Conservation (phyloP, 2,113 vertebrate species). For the Phalacrocorax pelagicus region DNA sequence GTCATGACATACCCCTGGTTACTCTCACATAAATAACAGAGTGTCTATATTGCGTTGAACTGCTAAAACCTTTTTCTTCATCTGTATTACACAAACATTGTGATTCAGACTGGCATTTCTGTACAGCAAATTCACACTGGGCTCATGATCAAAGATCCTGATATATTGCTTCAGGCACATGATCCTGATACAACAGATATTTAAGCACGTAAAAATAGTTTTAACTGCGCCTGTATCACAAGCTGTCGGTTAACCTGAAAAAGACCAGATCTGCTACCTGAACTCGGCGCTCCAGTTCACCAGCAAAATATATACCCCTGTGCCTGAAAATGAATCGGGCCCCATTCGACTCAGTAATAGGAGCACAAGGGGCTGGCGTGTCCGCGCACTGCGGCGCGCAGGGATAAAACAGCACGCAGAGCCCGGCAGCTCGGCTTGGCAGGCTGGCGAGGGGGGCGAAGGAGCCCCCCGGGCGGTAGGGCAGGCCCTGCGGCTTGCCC, state of each 20-base stretch:
- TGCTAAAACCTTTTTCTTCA: neutral
- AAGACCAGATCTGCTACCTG: neutral
- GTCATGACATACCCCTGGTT: neutral
- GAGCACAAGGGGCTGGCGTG: neutral
- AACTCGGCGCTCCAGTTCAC: neutral
- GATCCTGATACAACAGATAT: neutral
- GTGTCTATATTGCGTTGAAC: neutral
- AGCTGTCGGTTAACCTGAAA: neutral
- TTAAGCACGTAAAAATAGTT: neutral
- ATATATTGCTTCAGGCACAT: neutral
- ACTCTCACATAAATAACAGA: neutral
- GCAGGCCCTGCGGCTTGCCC: fast-evolving
- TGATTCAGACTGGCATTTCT: neutral
- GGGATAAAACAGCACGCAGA: neutral
- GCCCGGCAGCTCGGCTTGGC: neutral
- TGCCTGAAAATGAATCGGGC: neutral
- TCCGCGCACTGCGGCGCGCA: fast-evolving
- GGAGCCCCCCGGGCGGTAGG: fast-evolving
- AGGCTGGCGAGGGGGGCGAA: fast-evolving
- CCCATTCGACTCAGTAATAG: fast-evolving
- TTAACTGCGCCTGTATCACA: neutral
- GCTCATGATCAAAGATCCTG: neutral
- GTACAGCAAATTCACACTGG: neutral
- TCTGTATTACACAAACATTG: fast-evolving
- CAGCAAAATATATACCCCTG: fast-evolving